Evolutionary conservation across 2,888 invertebrate species (phyloP).

Genomic region (Drosophila pegasa): DNA sequence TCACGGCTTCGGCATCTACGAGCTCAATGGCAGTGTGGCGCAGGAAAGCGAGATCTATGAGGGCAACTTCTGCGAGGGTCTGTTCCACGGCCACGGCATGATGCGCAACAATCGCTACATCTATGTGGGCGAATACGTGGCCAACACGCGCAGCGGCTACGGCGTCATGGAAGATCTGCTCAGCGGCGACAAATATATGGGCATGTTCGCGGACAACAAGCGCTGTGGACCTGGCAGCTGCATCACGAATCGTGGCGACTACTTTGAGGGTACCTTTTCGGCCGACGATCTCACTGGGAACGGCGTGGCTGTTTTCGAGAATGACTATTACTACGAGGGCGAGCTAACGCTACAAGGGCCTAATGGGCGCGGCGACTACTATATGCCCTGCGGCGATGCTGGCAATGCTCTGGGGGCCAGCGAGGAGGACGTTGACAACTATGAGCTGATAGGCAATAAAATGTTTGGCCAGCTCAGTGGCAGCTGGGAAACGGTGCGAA

Average conservation of each 20-base stretch:
- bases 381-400: conserved; percentile 91
- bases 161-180: conserved; percentile 95
- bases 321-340: conserved; percentile 95
- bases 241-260: conserved; percentile 95
- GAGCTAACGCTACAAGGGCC: conserved; percentile 93
- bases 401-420: conserved; percentile 27
- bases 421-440: conserved; percentile 58
- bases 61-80: conserved; percentile 94
- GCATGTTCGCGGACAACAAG: conserved; percentile 94
- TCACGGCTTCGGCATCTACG: conserved; percentile 90
- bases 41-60: conserved; percentile 91
- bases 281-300: conserved; percentile 92
- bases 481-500: conserved; percentile 85
- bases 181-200: conserved; percentile 95
- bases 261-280: conserved; percentile 94
- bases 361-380: conserved; percentile 92
- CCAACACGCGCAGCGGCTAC: conserved; percentile 92
- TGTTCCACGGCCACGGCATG: conserved; percentile 93
- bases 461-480: conserved; percentile 83
- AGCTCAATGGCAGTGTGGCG: conserved; percentile 90
- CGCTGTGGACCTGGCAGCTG: conserved; percentile 94
- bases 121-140: conserved; percentile 95
- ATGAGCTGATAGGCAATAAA: conserved; percentile 81
- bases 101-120: conserved; percentile 92
- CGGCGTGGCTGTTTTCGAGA: conserved; percentile 94